Conservation (phyloP, 2,888 invertebrate species). For the Embidobia sp. region DNA sequence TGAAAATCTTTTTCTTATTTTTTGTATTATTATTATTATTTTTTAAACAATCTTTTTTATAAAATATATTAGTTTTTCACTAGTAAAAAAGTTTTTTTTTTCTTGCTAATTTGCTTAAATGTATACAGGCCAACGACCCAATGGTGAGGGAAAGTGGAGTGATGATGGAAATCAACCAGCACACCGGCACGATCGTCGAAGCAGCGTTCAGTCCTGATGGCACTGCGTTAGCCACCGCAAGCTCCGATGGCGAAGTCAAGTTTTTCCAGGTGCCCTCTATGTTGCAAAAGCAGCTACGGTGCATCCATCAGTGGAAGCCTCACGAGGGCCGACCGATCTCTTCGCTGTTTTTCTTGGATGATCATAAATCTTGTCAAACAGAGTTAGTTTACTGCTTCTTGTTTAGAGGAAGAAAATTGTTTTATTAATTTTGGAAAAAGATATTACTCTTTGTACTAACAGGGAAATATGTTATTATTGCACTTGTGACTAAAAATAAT, state of each 20-base stretch:
- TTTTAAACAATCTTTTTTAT: too few relatives aligned
- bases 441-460: too few relatives aligned
- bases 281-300: slow-evolving; percentile 85
- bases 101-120: too few relatives aligned
- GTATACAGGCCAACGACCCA: slow-evolving; percentile 74
- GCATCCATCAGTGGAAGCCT: slow-evolving; percentile 96
- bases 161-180: slow-evolving; percentile 84
- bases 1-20: too few relatives aligned
- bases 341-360: slow-evolving; percentile 96
- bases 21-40: too few relatives aligned
- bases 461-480: too few relatives aligned
- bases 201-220: slow-evolving; percentile 97
- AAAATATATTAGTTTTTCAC: too few relatives aligned
- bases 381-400: slow-evolving; percentile 87
- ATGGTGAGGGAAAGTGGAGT: slow-evolving; percentile 73
- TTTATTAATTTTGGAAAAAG: too few relatives aligned
- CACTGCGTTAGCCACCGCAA: slow-evolving; percentile 95
- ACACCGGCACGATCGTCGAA: slow-evolving; percentile 88
- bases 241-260: slow-evolving; percentile 93
- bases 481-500: too few relatives aligned
- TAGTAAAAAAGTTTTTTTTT: too few relatives aligned
- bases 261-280: slow-evolving; percentile 94
- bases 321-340: slow-evolving; percentile 94
- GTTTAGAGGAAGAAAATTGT: too few relatives aligned
- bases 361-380: slow-evolving; percentile 90